These are phyloP conservation scores for Troilus luridus DNA, from an alignment of 2,888 invertebrate species.

Conservation along the genomic window DNA sequence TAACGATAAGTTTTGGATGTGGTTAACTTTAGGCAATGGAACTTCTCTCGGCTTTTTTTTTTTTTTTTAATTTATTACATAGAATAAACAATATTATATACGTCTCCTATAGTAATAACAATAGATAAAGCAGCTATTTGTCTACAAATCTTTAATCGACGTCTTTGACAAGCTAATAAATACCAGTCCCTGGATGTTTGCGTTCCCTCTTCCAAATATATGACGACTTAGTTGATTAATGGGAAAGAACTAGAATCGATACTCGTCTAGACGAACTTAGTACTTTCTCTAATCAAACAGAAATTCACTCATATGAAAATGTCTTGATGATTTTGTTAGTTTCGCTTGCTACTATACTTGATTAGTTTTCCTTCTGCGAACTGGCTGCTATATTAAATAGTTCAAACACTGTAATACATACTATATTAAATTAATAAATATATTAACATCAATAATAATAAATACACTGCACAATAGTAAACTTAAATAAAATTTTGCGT, in stretches of 20 bases:
- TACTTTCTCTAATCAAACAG: conserved; percentile 21
- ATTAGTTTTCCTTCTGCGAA: neutral
- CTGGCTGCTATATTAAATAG: neutral
- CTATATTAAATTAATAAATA: too few relatives aligned
- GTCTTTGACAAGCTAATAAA: neutral
- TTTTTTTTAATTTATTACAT: too few relatives aligned
- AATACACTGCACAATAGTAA: too few relatives aligned
- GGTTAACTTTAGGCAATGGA: too few relatives aligned
- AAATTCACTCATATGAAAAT: neutral
- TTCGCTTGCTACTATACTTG: neutral
- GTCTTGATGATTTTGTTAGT: neutral
- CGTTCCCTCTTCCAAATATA: neutral
- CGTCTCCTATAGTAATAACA: too few relatives aligned
- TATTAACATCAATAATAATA: too few relatives aligned
- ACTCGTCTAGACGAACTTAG: neutral
- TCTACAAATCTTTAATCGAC: neutral
- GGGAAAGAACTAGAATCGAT: conserved; percentile 1
- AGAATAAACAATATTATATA: too few relatives aligned
- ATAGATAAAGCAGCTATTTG: neutral
- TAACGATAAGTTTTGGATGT: too few relatives aligned
- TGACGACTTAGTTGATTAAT: conserved; percentile 7
- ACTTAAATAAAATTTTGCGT: too few relatives aligned
- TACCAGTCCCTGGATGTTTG: neutral
- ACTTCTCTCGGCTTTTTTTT: too few relatives aligned
- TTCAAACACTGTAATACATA: neutral